Base-by-base conservation (phyloP, 2,113 vertebrate genomes). In the Daubentonia madagascariensis region DNA sequence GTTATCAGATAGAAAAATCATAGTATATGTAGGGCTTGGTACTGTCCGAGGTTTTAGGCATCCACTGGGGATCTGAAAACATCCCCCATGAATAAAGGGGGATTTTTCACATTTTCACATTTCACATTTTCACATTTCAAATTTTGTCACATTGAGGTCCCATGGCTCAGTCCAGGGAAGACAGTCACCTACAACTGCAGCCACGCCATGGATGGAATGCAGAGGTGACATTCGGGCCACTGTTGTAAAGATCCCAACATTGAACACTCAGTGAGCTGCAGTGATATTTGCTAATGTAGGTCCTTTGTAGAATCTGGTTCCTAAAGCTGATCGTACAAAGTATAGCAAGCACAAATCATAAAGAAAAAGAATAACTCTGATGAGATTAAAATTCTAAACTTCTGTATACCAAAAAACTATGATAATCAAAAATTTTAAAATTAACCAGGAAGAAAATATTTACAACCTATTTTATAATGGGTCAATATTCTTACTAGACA, bases 121-220 rank as follows among this genome's bases (percentile, higher is more conserved):
- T n/a, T n/a, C n/a, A n/a, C n/a, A n/a, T n/a, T n/a, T n/a, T n/a
- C n/a, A n/a, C n/a, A n/a, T n/a, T n/a, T n/a, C n/a, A n/a, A n/a
- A 45, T 13, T 20, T 28, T 45, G n/a, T 17, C 30, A 54, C 35
- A 3, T 7, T 11, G 40, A 43, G 22, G 65, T 32, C 65, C 48
- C 11, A 0, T 0, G 45, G 48, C 32, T 75, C 57, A 0, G 3
- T 54, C 43, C 0, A 2, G 13, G 40, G 3, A 35, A 37, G 5
- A 0, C 1, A 5, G 43, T 50, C 16, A 0, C 11, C 40, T 20
- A 3, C 3, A 1, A 0, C 0, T 22, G 20, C 6, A 10, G 17
- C 54, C 22, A 28, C 0, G 0, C 43, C 4, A 0, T 0, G 11
- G 70, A 2, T 7, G 11, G 35, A 1, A 20, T 1, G 10, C 8